Evolutionary conservation across 2,797 vertebrate genomes (phyloP).

Genomic region (Chelonia mydas): DNA sequence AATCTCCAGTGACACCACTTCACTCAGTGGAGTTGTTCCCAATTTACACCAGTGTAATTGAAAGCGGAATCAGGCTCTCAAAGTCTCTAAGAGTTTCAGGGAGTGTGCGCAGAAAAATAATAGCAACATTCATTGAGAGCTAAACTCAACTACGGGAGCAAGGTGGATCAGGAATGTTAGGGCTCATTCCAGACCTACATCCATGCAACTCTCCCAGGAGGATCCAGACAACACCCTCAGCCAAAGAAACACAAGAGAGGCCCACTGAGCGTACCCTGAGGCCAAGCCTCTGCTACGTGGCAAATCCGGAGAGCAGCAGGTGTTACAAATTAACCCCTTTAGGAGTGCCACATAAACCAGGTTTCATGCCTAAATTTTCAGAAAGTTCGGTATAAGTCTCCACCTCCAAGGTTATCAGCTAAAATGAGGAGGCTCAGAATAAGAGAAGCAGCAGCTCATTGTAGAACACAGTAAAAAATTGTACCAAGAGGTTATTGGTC

Average conservation of each 20-base stretch:
- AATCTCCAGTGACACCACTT: not conserved
- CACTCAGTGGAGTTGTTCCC: rapidly evolving
- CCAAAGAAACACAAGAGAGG: not conserved
- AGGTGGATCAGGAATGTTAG: not conserved
- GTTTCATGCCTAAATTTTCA: rapidly evolving
- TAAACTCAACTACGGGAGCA: not conserved
- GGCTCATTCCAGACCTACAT: not conserved
- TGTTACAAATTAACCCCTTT: not conserved
- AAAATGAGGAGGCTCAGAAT: not conserved
- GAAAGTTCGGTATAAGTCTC: not conserved
- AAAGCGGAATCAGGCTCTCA: not conserved
- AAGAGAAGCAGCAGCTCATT: not conserved
- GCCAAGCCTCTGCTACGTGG: not conserved
- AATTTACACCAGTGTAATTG: not conserved
- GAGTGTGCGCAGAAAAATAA: not conserved
- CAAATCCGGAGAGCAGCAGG: not conserved
- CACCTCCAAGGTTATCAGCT: not conserved
- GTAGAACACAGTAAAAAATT: not conserved
- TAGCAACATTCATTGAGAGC: not conserved
- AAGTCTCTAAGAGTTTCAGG: not conserved
- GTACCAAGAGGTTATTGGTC: not conserved
- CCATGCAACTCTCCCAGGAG: not conserved
- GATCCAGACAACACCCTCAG: not conserved
- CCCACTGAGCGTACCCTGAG: not conserved
- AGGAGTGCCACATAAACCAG: not conserved